These are phyloP conservation scores for Jacana jacana DNA, from an alignment of 2,113 vertebrate species.

Conservation along the genomic window DNA sequence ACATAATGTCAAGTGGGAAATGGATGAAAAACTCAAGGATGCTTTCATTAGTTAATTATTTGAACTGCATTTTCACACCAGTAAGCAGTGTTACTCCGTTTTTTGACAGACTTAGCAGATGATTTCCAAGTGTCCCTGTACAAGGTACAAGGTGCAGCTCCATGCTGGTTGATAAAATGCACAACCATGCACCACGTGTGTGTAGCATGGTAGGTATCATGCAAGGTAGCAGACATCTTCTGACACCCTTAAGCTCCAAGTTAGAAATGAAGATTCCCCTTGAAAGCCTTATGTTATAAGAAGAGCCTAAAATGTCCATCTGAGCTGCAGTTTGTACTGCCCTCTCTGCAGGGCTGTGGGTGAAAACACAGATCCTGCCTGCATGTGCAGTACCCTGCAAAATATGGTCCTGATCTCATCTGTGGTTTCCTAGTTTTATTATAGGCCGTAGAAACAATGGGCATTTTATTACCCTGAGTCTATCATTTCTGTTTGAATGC, in stretches of 20 bases:
- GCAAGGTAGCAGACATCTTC: not conserved
- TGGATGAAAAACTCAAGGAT: not conserved
- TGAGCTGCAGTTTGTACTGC: not conserved
- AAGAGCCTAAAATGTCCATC: not conserved
- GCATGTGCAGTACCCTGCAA: not conserved
- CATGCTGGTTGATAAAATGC: not conserved
- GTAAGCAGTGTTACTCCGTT: not conserved
- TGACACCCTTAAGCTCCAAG: not conserved
- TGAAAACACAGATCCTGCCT: not conserved
- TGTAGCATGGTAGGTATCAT: no score
- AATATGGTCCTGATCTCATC: conserved; percentile 22
- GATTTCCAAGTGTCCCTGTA: not conserved
- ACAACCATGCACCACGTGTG: not conserved
- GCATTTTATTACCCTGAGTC: conserved; percentile 11
- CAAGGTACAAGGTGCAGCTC: not conserved
- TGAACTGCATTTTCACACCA: not conserved
- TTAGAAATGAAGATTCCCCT: not conserved
- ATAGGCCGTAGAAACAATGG: conserved; percentile 30
- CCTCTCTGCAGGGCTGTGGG: not conserved
- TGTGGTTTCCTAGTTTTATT: conserved; percentile 28
- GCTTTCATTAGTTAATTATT: not conserved
- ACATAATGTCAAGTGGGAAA: not conserved
- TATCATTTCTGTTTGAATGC: conserved; percentile 37
- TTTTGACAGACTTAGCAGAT: not conserved
- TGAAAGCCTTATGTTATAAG: not conserved